Conservation (phyloP, 2,113 vertebrate genomes). For the chimpanzee (Pan troglodytes) region NHGRI_mPanTro3-v2.1_pri NC_072398.2:18400501-18401000, state of each 20-base stretch:
- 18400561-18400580: not conserved
- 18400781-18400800: not conserved
- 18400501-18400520: not conserved
- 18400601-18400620: not conserved
- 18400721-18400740: not conserved
- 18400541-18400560: not conserved
- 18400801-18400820: not conserved
- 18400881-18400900: not conserved
- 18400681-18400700: not conserved
- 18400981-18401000: not conserved
- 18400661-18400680: no score
- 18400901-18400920: not conserved
- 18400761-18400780: not conserved
- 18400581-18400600: not conserved
- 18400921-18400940: not conserved
- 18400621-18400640: accelerated
- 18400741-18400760: not conserved
- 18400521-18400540: not conserved
- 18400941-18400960: not conserved
- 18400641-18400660: not conserved
- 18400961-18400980: not conserved
- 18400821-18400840: not conserved
- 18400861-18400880: not conserved
- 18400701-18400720: accelerated
- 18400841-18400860: not conserved